Base-by-base conservation (phyloP, 53 echinoderm and acorn worm genomes). In the Crossaster papposus region DNA sequence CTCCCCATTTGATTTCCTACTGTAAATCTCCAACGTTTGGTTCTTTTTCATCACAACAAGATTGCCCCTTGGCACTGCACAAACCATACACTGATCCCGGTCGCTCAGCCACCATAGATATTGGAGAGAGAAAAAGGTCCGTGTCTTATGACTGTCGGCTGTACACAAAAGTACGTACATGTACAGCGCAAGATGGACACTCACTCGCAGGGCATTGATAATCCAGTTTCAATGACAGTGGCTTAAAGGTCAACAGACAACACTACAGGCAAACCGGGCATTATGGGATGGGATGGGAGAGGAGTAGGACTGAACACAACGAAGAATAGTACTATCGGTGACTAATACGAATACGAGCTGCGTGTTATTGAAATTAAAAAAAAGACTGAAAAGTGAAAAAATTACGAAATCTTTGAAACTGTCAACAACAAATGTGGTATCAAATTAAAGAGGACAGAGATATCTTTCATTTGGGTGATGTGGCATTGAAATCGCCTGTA, bases 181-280 rank as follows among this genome's bases (percentile, higher is more conserved):
- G 26, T 30, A 72, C 84, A 72, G 84, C 53, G 31, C 72, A 54
- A 51, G 44, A n/a, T 53, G 50, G 71, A 71, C 84, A 84, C 84
- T 84, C 20, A 38, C 83, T 33, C 24, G 44, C 44, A 20, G 58
- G 58, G 84, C 72, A 84, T 51, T 71, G 65, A 84, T 84, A 84
- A 84, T 84, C 84, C 84, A 71, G 72, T 72, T 52, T 72, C 72
- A 84, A 84, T 84, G 84, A 53, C 72, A 84, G 84, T 51, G 52
- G 84, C 72, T 84, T 50, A 84, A 84, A 84, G 84, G 84, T 84
- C 84, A 84, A 72, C 84, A 84, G 84, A 84, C 84, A 31, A 37
- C 32, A 65, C 84, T 72, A 53, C 72, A 13, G 84, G 84, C 84
- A 71, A 28, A 71, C 35, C 30, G 50, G 32, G 33, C 31, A 51